Base-by-base conservation (phyloP, 1,140 invertebrate genomes). In the Drosophila serrata region DNA sequence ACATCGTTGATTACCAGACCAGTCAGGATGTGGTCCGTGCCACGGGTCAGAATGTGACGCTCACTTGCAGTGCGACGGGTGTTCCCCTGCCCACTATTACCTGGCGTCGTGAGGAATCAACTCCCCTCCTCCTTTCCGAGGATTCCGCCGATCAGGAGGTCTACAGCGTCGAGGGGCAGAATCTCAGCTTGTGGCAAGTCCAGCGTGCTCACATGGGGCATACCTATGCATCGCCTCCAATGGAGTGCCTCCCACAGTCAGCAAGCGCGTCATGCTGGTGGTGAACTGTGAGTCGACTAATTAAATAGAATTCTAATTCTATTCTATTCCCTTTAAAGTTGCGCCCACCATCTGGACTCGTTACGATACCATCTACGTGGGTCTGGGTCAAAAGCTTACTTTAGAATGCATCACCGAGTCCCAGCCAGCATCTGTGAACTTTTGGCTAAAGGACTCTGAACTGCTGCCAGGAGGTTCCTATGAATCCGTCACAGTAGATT, bases 161-260 rank as follows among this genome's bases (percentile, higher is more conserved):
- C 6, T 92, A 88, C 55, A 93, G 81, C 29, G 53, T 93, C 19
- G 93, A 93, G 43, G 93, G 93, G 0, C 90, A 88, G 15, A 92
- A 91, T 58, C 88, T 94, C 45, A 93, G 93, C 19, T 77, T 94
- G 37, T 92, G 76, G 74, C 91, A 93, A 37, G 81, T 93, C 9
- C 91, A 87, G 35, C 63, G 93, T 3, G 67, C 76, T 11, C 92
- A 93, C 24, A 94, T 93, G 93, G 93, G 93, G 93, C 93, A 39
- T 93, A 93, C 61, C 70, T 94, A 1, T 94, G 93, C 67, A 94
- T 94, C 9, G 94, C 94, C 1, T 96, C 96, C 29, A 97, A 97
- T 90, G 96, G 96, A 3, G 95, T 97, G 8, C 97, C 96, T 3
- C 97, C 97, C 6, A 95, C 96, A 13, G 95, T 97, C 68, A 96